A percentile compares a stretch with the other conserved stretches of the same genome.
These are phyloP conservation scores for Drosophila kepulauana DNA, from an alignment of 1,140 invertebrate species.

Conservation along the genomic window DNA sequence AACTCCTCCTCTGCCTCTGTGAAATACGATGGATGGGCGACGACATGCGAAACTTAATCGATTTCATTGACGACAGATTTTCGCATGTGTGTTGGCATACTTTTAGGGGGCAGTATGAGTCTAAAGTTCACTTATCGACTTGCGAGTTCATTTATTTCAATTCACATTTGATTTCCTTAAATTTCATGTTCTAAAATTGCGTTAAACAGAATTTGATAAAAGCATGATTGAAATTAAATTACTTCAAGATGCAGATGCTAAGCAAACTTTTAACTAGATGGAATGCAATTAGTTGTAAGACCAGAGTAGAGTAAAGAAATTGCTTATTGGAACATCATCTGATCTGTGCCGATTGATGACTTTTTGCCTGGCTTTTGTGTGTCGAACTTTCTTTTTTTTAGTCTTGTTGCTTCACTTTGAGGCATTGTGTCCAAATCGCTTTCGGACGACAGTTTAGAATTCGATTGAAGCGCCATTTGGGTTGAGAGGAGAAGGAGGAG, in stretches of 20 bases:
- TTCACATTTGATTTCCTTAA: slow-evolving; percentile 19
- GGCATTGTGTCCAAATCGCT: slow-evolving; percentile 70
- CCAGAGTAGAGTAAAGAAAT: not conserved
- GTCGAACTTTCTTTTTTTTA: slow-evolving; percentile 8
- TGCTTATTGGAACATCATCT: not conserved
- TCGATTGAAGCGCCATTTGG: slow-evolving; percentile 57
- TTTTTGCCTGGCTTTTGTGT: slow-evolving; percentile 27
- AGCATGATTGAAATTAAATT: not conserved
- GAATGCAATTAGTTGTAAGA: not conserved
- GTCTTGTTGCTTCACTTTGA: slow-evolving; percentile 6
- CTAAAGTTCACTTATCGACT: not conserved
- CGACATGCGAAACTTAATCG: slow-evolving; percentile 64
- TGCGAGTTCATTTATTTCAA: slow-evolving; percentile 21
- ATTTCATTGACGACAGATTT: slow-evolving; percentile 62
- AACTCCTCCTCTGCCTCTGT: not conserved
- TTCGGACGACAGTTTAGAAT: slow-evolving; percentile 79
- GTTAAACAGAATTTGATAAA: not conserved
- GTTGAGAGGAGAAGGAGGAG: not conserved
- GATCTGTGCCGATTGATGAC: slow-evolving; percentile 49
- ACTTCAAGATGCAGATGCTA: not conserved
- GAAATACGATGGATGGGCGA: not conserved
- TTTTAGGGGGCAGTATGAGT: slow-evolving; percentile 11
- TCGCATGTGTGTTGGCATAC: slow-evolving; percentile 32
- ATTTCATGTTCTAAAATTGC: not conserved
- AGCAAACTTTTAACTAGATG: not conserved